Evolutionary conservation across 2,888 invertebrate species (phyloP).

Genomic region (Athalia rosae): DNA sequence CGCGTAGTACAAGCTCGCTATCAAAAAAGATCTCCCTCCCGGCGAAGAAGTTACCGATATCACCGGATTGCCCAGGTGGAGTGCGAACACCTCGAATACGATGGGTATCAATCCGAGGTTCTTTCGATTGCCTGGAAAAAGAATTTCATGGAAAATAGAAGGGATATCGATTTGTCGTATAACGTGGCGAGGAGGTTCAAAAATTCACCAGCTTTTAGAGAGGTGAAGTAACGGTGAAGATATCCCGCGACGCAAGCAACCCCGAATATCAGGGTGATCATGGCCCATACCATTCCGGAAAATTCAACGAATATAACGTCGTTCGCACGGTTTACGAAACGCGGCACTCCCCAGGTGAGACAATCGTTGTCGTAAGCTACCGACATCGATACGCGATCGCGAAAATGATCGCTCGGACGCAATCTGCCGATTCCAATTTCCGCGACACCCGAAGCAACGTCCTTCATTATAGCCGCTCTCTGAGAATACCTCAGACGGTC

Average conservation of each 20-base stretch:
- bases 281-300: background rate
- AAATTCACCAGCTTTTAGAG: background rate
- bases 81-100: too few species aligned
- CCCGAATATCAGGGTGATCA: conserved; percentile 6
- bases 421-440: conserved; percentile 18
- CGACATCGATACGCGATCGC: background rate
- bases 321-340: background rate
- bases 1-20: background rate
- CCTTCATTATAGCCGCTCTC: conserved; percentile 5
- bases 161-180: too few species aligned
- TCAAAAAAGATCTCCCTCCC: too few species aligned
- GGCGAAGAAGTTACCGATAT: too few species aligned
- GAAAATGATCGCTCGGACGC: background rate
- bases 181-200: too few species aligned
- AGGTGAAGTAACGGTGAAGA: background rate
- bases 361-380: conserved; percentile 13
- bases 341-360: conserved; percentile 22
- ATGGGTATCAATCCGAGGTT: too few species aligned
- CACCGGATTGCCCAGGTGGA: too few species aligned
- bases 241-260: background rate
- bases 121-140: too few species aligned
- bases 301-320: conserved; percentile 15
- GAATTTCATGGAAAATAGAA: too few species aligned
- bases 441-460: conserved; percentile 1
- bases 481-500: background rate